Percentiles rank a stretch among this genome's conserved stretches.
Evolutionary conservation across 2,888 invertebrate species (phyloP).

Genomic region (Thereva unica): DNA sequence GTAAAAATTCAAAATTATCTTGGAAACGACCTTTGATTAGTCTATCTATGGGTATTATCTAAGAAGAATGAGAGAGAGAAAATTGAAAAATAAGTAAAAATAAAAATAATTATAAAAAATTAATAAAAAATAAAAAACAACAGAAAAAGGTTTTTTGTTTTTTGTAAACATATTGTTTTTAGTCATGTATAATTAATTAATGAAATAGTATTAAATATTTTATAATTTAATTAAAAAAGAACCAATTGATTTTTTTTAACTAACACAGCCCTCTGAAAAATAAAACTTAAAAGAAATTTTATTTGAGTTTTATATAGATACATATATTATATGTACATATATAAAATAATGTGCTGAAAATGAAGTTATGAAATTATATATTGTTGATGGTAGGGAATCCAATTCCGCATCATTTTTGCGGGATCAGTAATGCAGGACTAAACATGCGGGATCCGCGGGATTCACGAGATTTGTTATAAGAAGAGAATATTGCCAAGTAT

Average conservation of each 20-base stretch:
- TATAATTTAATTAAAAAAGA: slow-evolving; percentile 14
- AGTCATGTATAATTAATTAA: too few relatives aligned
- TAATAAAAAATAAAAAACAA: slow-evolving; percentile 45
- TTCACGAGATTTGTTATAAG: too few relatives aligned
- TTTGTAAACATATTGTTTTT: too few relatives aligned
- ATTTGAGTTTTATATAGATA: slow-evolving; percentile 6
- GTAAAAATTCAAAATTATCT: slow-evolving; percentile 99
- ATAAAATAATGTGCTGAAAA: slow-evolving; percentile 25
- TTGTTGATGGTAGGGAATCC: too few relatives aligned
- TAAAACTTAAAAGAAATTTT: too few relatives aligned
- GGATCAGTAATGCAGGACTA: too few relatives aligned
- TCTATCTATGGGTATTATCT: slow-evolving; percentile 60
- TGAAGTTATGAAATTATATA: slow-evolving; percentile 27
- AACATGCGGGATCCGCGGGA: too few relatives aligned
- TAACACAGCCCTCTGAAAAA: slow-evolving; percentile 27
- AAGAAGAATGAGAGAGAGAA: slow-evolving; percentile 46
- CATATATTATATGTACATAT: too few relatives aligned
- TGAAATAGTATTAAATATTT: background rate
- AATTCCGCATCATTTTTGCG: too few relatives aligned
- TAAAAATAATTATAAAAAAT: slow-evolving; percentile 19
- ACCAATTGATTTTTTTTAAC: slow-evolving; percentile 10
- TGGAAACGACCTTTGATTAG: slow-evolving; percentile 98
- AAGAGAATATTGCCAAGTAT: too few relatives aligned
- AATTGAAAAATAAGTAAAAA: slow-evolving; percentile 44
- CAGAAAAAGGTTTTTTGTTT: slow-evolving; percentile 36